phyloP scores from a whole-genome alignment of 2,113 vertebrate species.

The Barbus barbus region DNA sequence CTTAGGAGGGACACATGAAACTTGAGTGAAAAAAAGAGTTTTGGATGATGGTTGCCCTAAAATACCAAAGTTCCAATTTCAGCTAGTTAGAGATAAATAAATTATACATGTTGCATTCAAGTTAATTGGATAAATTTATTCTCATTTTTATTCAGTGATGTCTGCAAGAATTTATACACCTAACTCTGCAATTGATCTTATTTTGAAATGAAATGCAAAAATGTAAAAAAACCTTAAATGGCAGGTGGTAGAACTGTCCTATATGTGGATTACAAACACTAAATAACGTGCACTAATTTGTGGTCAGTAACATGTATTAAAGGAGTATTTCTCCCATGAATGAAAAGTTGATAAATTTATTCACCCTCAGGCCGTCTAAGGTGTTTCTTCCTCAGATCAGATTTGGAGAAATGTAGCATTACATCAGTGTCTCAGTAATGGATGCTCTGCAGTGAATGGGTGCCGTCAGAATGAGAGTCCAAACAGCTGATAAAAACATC shows the following conservation, averaged over 20 bases:
- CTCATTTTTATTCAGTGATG: background rate
- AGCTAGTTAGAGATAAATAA: background rate
- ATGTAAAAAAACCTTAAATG: background rate
- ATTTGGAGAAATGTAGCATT: too few species aligned
- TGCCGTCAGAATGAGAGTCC: too few species aligned
- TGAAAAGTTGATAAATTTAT: too few species aligned
- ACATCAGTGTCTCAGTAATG: too few species aligned
- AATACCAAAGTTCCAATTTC: background rate
- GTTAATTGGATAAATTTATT: background rate
- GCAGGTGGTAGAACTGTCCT: background rate
- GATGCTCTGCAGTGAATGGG: too few species aligned
- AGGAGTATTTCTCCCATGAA: too few species aligned
- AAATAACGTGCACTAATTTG: too few species aligned
- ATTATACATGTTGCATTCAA: background rate
- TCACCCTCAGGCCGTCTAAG: too few species aligned
- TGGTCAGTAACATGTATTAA: too few species aligned
- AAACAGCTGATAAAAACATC: too few species aligned
- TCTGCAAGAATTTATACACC: background rate
- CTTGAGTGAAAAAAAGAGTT: constrained; percentile 74
- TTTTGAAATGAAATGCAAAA: background rate
- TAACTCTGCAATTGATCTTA: too few species aligned
- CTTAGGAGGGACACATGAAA: constrained; percentile 87
- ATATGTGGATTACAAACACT: background rate
- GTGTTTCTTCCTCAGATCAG: too few species aligned
- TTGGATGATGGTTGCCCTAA: constrained; percentile 62